These are phyloP conservation scores for Hippocampus mohnikei DNA, from an alignment of 2,113 vertebrate species.

Conservation along the genomic window DNA sequence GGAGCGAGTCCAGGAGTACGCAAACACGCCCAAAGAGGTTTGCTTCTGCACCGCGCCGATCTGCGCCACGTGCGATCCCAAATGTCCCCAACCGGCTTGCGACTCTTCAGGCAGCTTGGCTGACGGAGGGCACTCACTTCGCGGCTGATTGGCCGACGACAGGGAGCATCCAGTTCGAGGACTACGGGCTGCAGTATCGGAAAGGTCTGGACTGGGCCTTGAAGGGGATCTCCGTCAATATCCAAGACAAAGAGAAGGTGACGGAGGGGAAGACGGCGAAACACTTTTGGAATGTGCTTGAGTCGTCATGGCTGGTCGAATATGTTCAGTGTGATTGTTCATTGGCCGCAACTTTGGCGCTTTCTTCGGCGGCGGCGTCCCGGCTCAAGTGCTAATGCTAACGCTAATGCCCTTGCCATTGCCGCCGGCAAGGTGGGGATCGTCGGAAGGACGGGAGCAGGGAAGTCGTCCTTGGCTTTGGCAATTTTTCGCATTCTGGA, in stretches of 20 bases:
- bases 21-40: conserved; percentile 89
- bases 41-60: background rate
- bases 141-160: conserved; percentile 74
- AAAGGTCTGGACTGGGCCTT: conserved; percentile 86
- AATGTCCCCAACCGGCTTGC: background rate
- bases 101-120: background rate
- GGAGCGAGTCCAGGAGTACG: conserved; percentile 89
- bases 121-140: background rate
- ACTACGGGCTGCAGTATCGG: conserved; percentile 84
- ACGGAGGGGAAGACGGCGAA: background rate
- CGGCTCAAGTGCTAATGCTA: background rate
- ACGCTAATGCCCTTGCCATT: background rate
- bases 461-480: conserved; percentile 90
- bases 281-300: background rate
- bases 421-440: conserved; percentile 81
- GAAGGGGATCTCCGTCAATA: conserved; percentile 78
- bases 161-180: conserved; percentile 79
- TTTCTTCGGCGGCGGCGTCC: too few species aligned
- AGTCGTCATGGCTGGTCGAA: background rate
- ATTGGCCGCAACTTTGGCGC: too few species aligned
- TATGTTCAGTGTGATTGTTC: too few species aligned
- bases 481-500: conserved; percentile 94
- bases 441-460: conserved; percentile 91
- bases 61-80: rapidly evolving
- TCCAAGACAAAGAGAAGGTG: conserved; percentile 89